Base-by-base conservation (phyloP, 2,113 vertebrate genomes). In the Urocolius indicus region DNA sequence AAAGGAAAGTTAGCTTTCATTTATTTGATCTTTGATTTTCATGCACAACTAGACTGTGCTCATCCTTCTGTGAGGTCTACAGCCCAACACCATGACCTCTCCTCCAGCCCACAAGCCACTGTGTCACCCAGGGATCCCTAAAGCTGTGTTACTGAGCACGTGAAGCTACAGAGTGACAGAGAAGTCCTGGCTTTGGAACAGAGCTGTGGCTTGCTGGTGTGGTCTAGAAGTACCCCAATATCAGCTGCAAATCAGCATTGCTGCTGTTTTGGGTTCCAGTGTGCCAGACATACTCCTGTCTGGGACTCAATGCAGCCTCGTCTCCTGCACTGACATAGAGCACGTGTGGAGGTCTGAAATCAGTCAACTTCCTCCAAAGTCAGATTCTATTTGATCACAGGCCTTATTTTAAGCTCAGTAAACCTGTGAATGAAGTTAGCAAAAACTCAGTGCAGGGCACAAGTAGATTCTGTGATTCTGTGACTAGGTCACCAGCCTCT, bases 261-360 rank as follows among this genome's bases (percentile, higher is more conserved):
- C 43, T 75, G 74, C 52, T 62, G 27, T 0, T 75, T 43, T 51
- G 46, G 52, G 38, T 8, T 63, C 19, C 43, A 16, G 18, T 5
- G 41, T 30, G 43, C 36, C 51, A 36, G 27, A n/a, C 20, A 32
- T 2, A 1, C 11, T 57, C 10, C 41, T n/a, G 57, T 16, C 30
- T 75, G 65, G 61, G 32, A 59, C 8, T 6, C 0, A 0, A 29
- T 7, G 14, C 66, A 45, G 13, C 0, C 0, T 2, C 67, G 41
- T 36, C 78, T 52, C n/a, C 58, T 81, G 46, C 51, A 66, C 26
- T 1, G 8, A 30, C 9, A 5, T 2, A 51, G 32, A 65, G 54
- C 9, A 8, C 20, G 1, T 1, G 4, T 16, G 36, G 43, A 61
- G 7, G 9, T 49, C 49, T 76, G 49, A 48, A 83, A 90, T 51